Percentiles rank a stretch among this genome's conserved stretches.
Evolutionary conservation across 2,888 invertebrate genomes (phyloP).

Genomic region (Oeneis ivallda): DNA sequence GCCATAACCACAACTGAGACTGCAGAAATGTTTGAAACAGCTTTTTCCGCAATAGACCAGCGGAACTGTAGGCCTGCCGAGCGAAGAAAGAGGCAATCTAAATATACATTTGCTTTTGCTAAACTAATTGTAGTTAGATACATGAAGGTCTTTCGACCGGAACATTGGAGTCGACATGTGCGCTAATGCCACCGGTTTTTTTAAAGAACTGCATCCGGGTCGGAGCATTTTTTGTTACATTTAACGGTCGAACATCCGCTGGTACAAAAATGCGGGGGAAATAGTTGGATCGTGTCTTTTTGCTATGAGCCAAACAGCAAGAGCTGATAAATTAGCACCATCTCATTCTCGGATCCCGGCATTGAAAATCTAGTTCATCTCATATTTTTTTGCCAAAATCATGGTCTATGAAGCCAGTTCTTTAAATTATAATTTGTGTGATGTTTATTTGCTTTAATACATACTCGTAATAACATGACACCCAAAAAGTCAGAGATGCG

Average conservation of each 20-base stretch:
- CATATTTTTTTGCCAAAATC: too few relatives aligned
- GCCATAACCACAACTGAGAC: not conserved
- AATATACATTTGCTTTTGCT: not conserved
- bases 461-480: too few relatives aligned
- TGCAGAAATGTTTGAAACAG: not conserved
- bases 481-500: too few relatives aligned
- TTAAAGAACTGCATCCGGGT: conserved; percentile 37
- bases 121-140: not conserved
- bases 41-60: too few relatives aligned
- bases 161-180: conserved; percentile 36
- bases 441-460: too few relatives aligned
- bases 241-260: conserved; percentile 44
- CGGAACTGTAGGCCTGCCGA: not conserved
- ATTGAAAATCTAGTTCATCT: too few relatives aligned
- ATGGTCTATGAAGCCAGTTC: too few relatives aligned
- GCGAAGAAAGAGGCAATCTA: not conserved
- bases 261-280: conserved; percentile 21
- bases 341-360: too few relatives aligned
- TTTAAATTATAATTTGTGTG: too few relatives aligned
- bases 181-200: conserved; percentile 31
- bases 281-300: conserved; percentile 1
- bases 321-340: too few relatives aligned
- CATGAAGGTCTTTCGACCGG: conserved; percentile 27
- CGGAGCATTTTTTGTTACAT: conserved; percentile 42
- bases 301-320: not conserved